Evolutionary conservation across 2,888 invertebrate species (phyloP), one percentile per base, ranked within the genome.

Genomic region (Stenichneumon culpator): DNA sequence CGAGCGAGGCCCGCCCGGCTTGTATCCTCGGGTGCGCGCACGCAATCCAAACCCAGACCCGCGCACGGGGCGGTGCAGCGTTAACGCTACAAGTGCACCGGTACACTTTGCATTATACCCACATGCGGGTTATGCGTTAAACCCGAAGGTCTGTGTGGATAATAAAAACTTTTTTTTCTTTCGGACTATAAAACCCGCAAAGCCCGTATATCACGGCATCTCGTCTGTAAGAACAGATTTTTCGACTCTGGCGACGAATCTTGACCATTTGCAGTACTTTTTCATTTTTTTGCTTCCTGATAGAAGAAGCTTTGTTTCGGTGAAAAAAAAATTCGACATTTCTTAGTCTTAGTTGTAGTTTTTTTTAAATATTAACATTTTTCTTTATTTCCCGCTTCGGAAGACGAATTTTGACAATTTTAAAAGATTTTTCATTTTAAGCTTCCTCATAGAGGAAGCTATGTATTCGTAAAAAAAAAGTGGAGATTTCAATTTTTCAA

Each of bases 41-140:
- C 67, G 74, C 68, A 69, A 50, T 25, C 14, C 70, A 63, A 70
- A 75, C 60, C 19, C 67, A 65, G 44, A 47, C 14, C 68, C 14
- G 60, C 67, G 63, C 44, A 75, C 69, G 69, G 19, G 54, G 63
- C 74, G 57, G 79, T 79, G 69, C 79, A 73, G 63, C 74, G 25
- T 19, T 60, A 50, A 50, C 47, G 77, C 50, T 74, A 69, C 75
- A 75, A 75, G 75, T 75, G 75, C 75, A 65, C 32, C 65, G 65
- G 63, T 79, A 74, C 79, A 83, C 74, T 83, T 83, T 68, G 79
- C 83, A 63, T 73, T 50, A 52, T 83, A 69, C 74, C 52, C 69
- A 52, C 73, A 83, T 83, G 83, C 83, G 83, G 83, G 83, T 79
- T 74, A 69, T 74, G 79, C 69, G 22, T 69, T 69, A n/a, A 50